These are phyloP conservation scores for Steinernema khuongi DNA, from an alignment of 1,140 invertebrate genomes.

Conservation along the genomic window DNA sequence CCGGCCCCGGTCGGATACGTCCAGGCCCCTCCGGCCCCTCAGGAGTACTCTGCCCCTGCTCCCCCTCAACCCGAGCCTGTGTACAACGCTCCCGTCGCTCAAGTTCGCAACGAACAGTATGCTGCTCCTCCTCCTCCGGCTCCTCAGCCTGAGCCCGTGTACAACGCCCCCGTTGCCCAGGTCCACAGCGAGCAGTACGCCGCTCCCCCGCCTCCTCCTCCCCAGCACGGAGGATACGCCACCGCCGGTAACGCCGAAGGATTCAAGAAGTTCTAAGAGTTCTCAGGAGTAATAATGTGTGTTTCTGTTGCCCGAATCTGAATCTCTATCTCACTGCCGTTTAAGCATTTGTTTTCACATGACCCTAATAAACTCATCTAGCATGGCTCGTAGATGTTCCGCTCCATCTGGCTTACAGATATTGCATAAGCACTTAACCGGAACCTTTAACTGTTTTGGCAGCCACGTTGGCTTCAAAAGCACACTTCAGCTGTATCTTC, in stretches of 20 bases:
- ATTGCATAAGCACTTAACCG: too few species aligned
- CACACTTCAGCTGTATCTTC: too few species aligned
- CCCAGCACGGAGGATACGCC: not conserved
- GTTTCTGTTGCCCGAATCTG: not conserved
- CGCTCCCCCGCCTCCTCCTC: not conserved
- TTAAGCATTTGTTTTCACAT: too few species aligned
- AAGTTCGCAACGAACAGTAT: not conserved
- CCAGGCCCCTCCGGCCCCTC: not conserved
- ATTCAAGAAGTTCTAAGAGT: slow-evolving; percentile 1
- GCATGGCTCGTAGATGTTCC: too few species aligned
- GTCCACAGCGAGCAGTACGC: not conserved
- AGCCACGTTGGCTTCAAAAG: too few species aligned
- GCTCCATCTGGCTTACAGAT: too few species aligned
- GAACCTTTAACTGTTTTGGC: too few species aligned
- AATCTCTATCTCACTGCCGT: slow-evolving; percentile 16
- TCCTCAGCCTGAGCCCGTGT: too few species aligned
- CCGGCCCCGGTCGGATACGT: not conserved
- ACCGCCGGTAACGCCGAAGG: not conserved
- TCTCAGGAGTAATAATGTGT: not conserved
- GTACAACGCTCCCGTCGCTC: not conserved
- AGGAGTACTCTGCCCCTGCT: not conserved
- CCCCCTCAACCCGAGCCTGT: not conserved
- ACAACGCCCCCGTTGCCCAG: not conserved
- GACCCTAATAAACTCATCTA: too few species aligned
- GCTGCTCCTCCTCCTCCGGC: not conserved